Percentiles rank a stretch among this genome's conserved stretches.
phyloP scores from a whole-genome alignment of 2,113 vertebrate genomes.

The Amia ocellicauda region DNA sequence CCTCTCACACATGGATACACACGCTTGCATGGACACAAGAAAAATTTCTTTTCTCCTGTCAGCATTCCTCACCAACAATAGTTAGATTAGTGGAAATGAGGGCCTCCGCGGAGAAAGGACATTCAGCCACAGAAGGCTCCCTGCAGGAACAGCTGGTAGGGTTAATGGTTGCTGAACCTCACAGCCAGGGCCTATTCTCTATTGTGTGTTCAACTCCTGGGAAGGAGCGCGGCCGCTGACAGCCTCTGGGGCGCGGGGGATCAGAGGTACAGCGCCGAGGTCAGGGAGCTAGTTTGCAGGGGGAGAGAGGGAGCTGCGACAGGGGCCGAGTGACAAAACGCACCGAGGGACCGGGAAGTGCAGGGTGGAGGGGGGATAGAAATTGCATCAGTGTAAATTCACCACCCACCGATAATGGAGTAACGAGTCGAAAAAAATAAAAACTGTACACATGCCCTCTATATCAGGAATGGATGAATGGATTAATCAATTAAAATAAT shows the following conservation, averaged over 20 bases:
- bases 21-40: slow-evolving; percentile 99
- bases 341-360: slow-evolving; percentile 2
- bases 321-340: slow-evolving; percentile 26
- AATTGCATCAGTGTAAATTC: slow-evolving; percentile 60
- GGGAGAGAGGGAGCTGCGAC: slow-evolving; percentile 46
- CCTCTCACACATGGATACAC: slow-evolving; percentile 99
- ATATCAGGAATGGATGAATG: no score
- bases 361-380: slow-evolving; percentile 23
- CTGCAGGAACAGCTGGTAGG: slow-evolving; percentile 99
- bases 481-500: no score
- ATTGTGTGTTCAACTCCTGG: slow-evolving; percentile 99
- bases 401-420: slow-evolving; percentile 46
- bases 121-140: slow-evolving; percentile 99
- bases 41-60: slow-evolving; percentile 99
- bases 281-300: slow-evolving; percentile 70
- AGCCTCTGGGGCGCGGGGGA: slow-evolving; percentile 93
- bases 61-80: slow-evolving; percentile 99
- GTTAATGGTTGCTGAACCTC: slow-evolving; percentile 99
- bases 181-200: slow-evolving; percentile 98
- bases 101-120: slow-evolving; percentile 95
- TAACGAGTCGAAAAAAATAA: no score
- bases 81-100: slow-evolving; percentile 99
- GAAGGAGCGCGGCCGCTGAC: slow-evolving; percentile 98
- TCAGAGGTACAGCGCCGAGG: slow-evolving; percentile 88
- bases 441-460: no score